Base-by-base conservation (phyloP, 37 sponge, comb jelly and placozoan genomes). In the Beroe forskalii region DNA sequence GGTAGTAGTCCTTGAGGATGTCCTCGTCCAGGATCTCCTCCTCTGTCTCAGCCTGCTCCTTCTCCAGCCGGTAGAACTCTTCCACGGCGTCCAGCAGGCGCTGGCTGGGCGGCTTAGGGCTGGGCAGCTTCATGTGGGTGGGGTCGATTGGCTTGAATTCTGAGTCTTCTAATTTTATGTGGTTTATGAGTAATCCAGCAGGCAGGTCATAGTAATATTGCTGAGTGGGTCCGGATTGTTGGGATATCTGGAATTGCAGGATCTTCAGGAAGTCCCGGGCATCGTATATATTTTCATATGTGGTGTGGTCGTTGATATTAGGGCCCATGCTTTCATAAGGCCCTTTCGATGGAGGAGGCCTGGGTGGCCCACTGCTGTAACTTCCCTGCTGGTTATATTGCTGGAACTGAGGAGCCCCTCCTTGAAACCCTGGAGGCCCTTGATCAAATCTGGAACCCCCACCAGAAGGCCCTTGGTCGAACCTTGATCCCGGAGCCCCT, bases 151-250 rank as follows among this genome's bases (percentile, higher is more conserved):
- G 86, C 9, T 67, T 75, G 72, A 96, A 98, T 61, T 64, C 62
- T 30, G 93, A 92, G 62, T 97, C 95, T 37, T 92, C 93, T 24
- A 95, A 92, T 94, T 96, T 86, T 41, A 80, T 42, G 48, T 80
- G 86, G n/a, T 94, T 90, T 1, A 92, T 94, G 92, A 96, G 95
- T 0, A 98, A 91, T 24, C 99, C 99, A 40, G 99, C 99, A 60
- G 99, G 99, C 8, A 98, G 94, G 33, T 98, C 99, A 91, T 92
- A 96, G 91, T 98, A 98, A 8, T 28, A 41, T 30, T 80, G 86
- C 27, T 41, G 48, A 22, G 48, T 32, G 40, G 86, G 86, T n/a
- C 48, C 86, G 22, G 86, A 40, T 12, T 80, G n/a, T 25, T 80
- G 86, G 23, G 86, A 8, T 20, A 80, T 25, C 27, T 80, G 86